Evolutionary conservation across 2,888 invertebrate species (phyloP).

Genomic region (Pristionchus entomophagus): DNA sequence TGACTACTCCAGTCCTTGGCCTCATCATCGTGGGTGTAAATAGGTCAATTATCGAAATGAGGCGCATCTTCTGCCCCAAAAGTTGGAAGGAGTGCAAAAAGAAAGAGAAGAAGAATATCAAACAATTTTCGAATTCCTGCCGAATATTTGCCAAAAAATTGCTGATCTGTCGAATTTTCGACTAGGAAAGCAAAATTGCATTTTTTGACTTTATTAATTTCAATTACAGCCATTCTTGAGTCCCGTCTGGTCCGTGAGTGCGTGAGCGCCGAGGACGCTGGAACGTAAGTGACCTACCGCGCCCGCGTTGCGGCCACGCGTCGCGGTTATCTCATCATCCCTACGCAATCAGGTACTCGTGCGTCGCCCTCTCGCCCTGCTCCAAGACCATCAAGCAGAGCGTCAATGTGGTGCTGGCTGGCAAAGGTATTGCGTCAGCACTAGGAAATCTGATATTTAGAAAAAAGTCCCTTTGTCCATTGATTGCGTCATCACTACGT

Average conservation of each 20-base stretch:
- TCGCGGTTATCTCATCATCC: neutral
- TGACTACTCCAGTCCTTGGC: neutral
- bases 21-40: neutral
- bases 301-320: neutral
- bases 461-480: too few species aligned
- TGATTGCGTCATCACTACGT: too few species aligned
- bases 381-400: neutral
- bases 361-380: slow-evolving; percentile 15
- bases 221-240: neutral
- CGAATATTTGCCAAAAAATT: neutral
- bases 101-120: neutral
- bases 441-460: neutral
- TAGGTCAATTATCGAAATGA: too few species aligned
- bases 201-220: too few species aligned
- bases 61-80: too few species aligned
- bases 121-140: neutral
- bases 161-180: too few species aligned
- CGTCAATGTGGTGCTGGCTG: neutral
- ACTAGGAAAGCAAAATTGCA: too few species aligned
- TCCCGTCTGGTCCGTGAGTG: slow-evolving; percentile 1
- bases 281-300: slow-evolving; percentile 24
- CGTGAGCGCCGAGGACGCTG: slow-evolving; percentile 25
- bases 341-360: slow-evolving; percentile 7
- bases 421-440: slow-evolving; percentile 33
- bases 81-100: neutral